These are phyloP conservation scores for Drosophila equinoxialis DNA, from an alignment of 1,140 invertebrate genomes.

Conservation along the genomic window DNA sequence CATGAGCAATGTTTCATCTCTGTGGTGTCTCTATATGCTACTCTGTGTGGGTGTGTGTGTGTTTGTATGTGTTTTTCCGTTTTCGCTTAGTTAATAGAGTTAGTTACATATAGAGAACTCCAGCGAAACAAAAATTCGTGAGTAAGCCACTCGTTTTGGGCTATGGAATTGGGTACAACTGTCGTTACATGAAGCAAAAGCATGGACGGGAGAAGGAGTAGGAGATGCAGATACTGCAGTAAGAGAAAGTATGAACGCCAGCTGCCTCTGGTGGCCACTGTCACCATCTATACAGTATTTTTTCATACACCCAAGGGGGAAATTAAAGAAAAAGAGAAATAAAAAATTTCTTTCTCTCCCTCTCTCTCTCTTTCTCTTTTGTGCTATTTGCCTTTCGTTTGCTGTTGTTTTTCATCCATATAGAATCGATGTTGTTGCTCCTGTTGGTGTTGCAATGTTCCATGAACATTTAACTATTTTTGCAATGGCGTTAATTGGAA, in stretches of 20 bases:
- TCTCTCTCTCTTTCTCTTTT: slow-evolving; percentile 4
- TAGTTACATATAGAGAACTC: slow-evolving; percentile 70
- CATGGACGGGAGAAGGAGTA: slow-evolving; percentile 25
- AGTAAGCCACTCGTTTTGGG: slow-evolving; percentile 42
- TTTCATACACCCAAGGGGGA: no score
- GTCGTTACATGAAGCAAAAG: slow-evolving; percentile 9
- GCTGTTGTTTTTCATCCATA: slow-evolving; percentile 42
- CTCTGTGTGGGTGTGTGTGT: not conserved
- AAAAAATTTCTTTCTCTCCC: not conserved
- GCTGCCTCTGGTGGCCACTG: slow-evolving; percentile 41
- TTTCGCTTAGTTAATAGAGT: slow-evolving; percentile 81
- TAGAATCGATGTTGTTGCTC: slow-evolving; percentile 21
- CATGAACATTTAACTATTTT: slow-evolving; percentile 78
- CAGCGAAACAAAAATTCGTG: slow-evolving; percentile 45
- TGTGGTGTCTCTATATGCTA: not conserved
- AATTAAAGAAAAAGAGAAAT: no score
- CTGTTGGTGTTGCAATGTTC: slow-evolving; percentile 41
- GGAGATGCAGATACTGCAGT: slow-evolving; percentile 1
- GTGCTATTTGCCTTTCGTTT: slow-evolving; percentile 46
- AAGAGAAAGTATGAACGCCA: slow-evolving; percentile 2
- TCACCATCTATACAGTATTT: slow-evolving; percentile 30
- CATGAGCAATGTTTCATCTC: slow-evolving; percentile 30
- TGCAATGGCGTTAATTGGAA: slow-evolving; percentile 81
- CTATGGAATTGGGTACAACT: slow-evolving; percentile 40
- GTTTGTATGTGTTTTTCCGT: slow-evolving; percentile 57